Percentiles rank a stretch among this genome's conserved stretches.
phyloP scores from a whole-genome alignment of 2,888 invertebrate species.

The Poecilobothrus nobilitatus region DNA sequence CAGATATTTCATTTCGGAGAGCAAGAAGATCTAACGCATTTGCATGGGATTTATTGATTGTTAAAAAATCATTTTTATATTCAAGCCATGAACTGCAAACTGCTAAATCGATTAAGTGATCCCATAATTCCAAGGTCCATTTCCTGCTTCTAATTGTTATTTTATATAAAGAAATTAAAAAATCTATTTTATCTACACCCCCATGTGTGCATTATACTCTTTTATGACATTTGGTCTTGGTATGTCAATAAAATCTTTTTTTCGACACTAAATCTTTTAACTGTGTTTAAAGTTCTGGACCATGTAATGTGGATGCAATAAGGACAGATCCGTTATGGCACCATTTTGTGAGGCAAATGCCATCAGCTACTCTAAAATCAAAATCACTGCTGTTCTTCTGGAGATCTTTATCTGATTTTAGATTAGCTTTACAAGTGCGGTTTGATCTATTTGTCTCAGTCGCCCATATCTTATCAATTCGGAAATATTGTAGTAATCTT shows the following conservation, averaged over 20 bases:
- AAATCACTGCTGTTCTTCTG: background rate
- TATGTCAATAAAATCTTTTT: background rate
- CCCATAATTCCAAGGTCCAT: background rate
- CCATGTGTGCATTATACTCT: background rate
- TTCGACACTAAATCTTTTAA: background rate
- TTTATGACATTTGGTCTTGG: background rate
- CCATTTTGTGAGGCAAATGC: conserved; percentile 10
- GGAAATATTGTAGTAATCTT: no score
- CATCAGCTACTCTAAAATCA: background rate
- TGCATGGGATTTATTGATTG: no score
- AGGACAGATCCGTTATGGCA: background rate
- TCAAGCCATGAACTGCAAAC: no score
- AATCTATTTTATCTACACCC: background rate
- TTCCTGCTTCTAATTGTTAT: conserved; percentile 3
- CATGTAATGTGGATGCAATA: background rate
- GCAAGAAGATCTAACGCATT: no score
- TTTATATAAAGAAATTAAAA: conserved; percentile 2
- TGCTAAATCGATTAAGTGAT: no score
- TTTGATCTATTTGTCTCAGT: no score
- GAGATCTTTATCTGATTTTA: no score
- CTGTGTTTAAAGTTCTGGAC: background rate
- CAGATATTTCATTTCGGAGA: no score
- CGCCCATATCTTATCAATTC: no score
- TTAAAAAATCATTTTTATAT: no score
- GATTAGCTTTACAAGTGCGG: no score